Percentiles rank a stretch among this genome's conserved stretches.
Evolutionary conservation across 2,797 vertebrate species (phyloP).

Genomic region (Acrossocheilus wenchowensis): DNA sequence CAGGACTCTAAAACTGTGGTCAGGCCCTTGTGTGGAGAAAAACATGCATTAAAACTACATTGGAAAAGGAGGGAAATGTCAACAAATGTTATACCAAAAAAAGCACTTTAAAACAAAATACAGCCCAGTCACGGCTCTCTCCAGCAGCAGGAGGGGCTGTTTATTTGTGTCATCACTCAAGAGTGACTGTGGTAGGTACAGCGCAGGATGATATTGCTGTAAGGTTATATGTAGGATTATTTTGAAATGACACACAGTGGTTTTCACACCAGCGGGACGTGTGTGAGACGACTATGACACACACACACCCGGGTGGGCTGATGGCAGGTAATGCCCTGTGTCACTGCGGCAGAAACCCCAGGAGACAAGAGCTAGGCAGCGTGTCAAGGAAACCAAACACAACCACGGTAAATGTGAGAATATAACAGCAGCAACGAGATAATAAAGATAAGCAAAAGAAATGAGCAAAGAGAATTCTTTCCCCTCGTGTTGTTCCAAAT

Average conservation of each 20-base stretch:
- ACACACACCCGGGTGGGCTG: background rate
- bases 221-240: constrained; percentile 29
- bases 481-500: background rate
- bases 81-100: constrained; percentile 47
- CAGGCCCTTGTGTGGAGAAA: constrained; percentile 50
- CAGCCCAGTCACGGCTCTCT: constrained; percentile 15
- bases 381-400: constrained; percentile 66
- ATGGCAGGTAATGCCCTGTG: constrained; percentile 57
- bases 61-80: constrained; percentile 49
- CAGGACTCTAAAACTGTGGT: constrained; percentile 47
- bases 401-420: background rate
- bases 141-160: constrained; percentile 17
- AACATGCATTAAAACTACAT: constrained; percentile 55
- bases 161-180: constrained; percentile 43
- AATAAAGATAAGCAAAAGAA: background rate
- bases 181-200: constrained; percentile 30
- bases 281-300: constrained; percentile 10
- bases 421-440: background rate
- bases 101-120: constrained; percentile 40
- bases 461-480: background rate
- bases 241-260: constrained; percentile 43
- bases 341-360: constrained; percentile 58
- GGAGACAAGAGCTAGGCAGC: constrained; percentile 20
- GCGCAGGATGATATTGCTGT: constrained; percentile 27
- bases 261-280: constrained; percentile 22